Percentiles rank a stretch among this genome's conserved stretches.
These are phyloP conservation scores for Pseudachorutes palmiensis DNA, from an alignment of 1,140 invertebrate species.

Conservation along the genomic window DNA sequence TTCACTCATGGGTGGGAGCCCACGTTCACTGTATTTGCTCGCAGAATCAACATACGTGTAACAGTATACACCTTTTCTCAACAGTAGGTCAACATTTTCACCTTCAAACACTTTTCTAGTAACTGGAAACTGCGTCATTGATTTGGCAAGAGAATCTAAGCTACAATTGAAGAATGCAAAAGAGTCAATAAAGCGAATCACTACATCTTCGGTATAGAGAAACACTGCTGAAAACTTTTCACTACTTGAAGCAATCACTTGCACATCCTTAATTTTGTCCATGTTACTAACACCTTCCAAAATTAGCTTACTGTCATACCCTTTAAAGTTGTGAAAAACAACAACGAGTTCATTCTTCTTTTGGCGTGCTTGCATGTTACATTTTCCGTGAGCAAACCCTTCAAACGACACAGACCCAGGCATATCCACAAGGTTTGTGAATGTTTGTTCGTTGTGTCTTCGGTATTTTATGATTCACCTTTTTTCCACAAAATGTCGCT, in stretches of 20 bases:
- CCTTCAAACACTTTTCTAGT: background rate
- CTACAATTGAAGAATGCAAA: constrained; percentile 2
- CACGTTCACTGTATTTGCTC: constrained; percentile 30
- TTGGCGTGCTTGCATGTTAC: background rate
- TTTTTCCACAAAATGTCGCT: too few species aligned
- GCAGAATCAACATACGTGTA: constrained; percentile 19
- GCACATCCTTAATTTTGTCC: background rate
- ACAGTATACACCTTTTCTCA: constrained; percentile 8
- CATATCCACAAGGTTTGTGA: constrained; percentile 10
- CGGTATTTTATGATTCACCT: too few species aligned
- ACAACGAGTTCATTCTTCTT: background rate
- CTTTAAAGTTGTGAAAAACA: background rate
- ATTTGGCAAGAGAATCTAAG: background rate
- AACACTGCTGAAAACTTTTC: background rate
- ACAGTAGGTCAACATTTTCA: background rate
- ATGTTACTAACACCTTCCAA: background rate
- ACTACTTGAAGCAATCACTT: background rate
- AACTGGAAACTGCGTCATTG: background rate
- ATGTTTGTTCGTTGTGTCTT: too few species aligned
- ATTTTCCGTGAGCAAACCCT: background rate
- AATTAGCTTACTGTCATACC: background rate
- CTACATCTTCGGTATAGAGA: background rate
- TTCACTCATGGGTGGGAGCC: constrained; percentile 23
- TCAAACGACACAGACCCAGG: background rate
- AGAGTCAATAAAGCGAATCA: background rate